These are phyloP conservation scores for Pseudochirops corinnae DNA, from an alignment of 2,797 vertebrate species.

Conservation along the genomic window DNA sequence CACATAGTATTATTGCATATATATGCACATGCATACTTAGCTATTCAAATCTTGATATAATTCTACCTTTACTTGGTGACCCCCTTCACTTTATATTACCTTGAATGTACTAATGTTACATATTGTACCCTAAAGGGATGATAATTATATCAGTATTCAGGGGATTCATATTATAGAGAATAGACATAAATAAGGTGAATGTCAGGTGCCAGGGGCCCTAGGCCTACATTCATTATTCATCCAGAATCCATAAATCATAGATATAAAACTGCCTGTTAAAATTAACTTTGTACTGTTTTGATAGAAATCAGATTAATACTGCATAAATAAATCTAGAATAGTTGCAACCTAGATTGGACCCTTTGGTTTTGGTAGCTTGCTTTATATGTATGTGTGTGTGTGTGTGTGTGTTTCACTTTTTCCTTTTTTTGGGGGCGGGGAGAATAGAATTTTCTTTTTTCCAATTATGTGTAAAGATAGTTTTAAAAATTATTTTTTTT, in stretches of 20 bases:
- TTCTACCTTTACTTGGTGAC: neutral
- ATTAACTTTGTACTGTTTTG: neutral
- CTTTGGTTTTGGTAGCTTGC: neutral
- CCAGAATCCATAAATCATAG: neutral
- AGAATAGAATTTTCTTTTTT: too few species aligned
- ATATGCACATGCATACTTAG: neutral
- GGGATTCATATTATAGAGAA: neutral
- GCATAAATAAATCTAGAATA: neutral
- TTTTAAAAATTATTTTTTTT: too few species aligned
- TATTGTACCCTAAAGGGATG: neutral
- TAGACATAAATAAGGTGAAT: neutral
- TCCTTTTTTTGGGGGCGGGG: too few species aligned
- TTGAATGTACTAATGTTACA: neutral
- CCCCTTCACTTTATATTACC: neutral
- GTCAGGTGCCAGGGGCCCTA: neutral
- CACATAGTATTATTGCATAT: neutral
- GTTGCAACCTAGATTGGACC: neutral
- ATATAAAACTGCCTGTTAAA: neutral
- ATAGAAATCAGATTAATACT: neutral
- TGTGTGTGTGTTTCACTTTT: too few species aligned
- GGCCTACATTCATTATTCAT: neutral
- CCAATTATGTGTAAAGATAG: too few species aligned
- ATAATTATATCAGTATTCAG: neutral
- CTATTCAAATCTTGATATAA: neutral
- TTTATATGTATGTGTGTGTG: too few species aligned